Base-by-base conservation (phyloP, 1,140 invertebrate species). In the Bombus waltoni region DNA sequence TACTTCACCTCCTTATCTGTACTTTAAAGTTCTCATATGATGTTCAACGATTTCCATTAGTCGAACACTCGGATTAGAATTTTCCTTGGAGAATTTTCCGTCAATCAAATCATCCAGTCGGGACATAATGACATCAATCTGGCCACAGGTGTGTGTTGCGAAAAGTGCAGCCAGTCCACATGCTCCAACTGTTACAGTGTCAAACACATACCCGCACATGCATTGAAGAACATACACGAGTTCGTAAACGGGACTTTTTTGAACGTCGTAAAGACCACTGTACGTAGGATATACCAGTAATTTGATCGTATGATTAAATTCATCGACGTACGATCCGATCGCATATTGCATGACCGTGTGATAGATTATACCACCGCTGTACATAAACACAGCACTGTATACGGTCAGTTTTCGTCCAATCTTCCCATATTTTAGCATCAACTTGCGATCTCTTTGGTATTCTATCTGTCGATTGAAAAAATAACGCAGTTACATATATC, bases 391-490 rank as follows among this genome's bases (percentile, higher is more conserved):
- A 22, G 79, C 74, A 72, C 86, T 73, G 22, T 87, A 65, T 15
- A 78, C 66, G 4, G 87, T 88, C 22, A 93, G 13, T 44, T 79
- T 87, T 47, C 90, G 83, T 15, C 85, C 83, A 1, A 76, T 44
- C 25, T 65, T 74, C 0, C 84, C 87, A 25, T 90, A 89, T n/a
- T 89, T 87, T 15, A 90, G n/a, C 89, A 92, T 90, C 18, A 74
- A 0, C 25, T 73, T 47, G 0, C 81, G 80, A 5, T 89, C 81
- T 4, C 35, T 28, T 0, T 0, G 32, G 18, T 47, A 44, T 8
- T 74, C 76, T 53, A 88, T 83, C 88, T 89, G 68, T 42, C 18
- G 81, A 40, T 11, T 25, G 38, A 70, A 28, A 13, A 62, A 62
- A 62, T n/a, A n/a, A n/a, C 9, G 4, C 59, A 62, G 10, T 62